Evolutionary conservation across 1,140 invertebrate genomes (phyloP), one percentile per base, ranked within the genome.

Genomic region (Cylas formicarius): DNA sequence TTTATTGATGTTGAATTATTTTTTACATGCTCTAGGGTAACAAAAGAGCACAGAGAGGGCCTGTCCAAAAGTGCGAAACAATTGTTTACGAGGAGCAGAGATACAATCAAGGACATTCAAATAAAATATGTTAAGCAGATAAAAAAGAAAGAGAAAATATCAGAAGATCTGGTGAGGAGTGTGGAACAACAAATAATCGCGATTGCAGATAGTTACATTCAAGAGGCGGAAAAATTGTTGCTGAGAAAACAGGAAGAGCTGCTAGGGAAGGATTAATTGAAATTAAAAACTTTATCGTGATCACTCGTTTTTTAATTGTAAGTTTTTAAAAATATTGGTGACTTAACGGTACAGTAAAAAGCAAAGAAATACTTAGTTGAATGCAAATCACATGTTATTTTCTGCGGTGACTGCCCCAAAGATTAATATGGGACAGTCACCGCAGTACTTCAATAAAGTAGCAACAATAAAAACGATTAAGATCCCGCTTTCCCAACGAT

Each of bases 21-120:
- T 28, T 32, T 9, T 31, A 19, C 42, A 31, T 27, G 49, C 49
- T 68, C 36, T 54, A 86, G 82, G 67, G 81, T 96, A 0, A 95
- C 92, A 3, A 87, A 84, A 61, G 92, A 96, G 67, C 84, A 95
- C 61, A 72, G 92, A 56, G 90, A 95, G 70, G 73, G 71, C 29
- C 70, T 96, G 28, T 77, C 84, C 0, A 94, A 92, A 70, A 87
- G 81, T 72, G 90, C 90, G 0, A 94, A 93, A 69, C 62, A 70
- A 0, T 57, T 92, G 24, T 90, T 81, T 55, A 76, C 84, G 2
- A 89, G 87, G 67, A 84, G 82, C 46, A 80, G 82, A 56, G 83
- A 89, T 62, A 62, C 70, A 3, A 70, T 95, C n/a, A 82, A 82
- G 65, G 77, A 85, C 48, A 67, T 86, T 3, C 83, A 91, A 61